Base-by-base conservation (phyloP, 2,797 vertebrate species). In the Glyptemys insculpta region DNA sequence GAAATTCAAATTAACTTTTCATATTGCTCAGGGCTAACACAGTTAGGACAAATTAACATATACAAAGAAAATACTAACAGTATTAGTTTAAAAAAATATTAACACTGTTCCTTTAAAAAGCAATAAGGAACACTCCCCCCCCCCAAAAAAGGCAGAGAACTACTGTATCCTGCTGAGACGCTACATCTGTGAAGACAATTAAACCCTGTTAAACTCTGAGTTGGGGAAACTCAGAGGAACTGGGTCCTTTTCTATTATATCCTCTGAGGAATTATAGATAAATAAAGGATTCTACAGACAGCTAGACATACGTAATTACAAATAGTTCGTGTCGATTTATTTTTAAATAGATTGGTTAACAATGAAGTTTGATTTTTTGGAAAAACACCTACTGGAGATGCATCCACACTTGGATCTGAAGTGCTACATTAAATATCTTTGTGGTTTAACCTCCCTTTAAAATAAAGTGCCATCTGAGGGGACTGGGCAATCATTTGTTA, bases 161-260 rank as follows among this genome's bases (percentile, higher is more conserved):
- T 91, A 91, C 95, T 96, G 91, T 97, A 68, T 79, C 94, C 94
- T 96, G 91, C 93, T 96, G 95, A 93, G 93, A 82, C 88, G 8
- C 92, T 94, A 92, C 96, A 96, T 97, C 96, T 97, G 96, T 96
- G 95, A 83, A 92, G 96, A 97, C 95, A 97, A 97, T 97, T 95
- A 95, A 95, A 96, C 49, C 94, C 91, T 96, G 94, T 97, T 94
- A 96, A 96, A 85, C 91, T 84, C 74, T 0, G 2, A 89, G 87
- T 68, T 14, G 90, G 94, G 81, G 89, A 90, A 96, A 94, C 96
- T 93, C 82, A 21, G 93, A 97, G 86, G 86, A 97, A 97, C 91
- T 92, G 79, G 79, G 21, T 86, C 92, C 89, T 95, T 96, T 96
- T 95, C 94, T 95, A 85, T 86, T 87, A 79, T 81, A 94, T 93